phyloP scores from a whole-genome alignment of 2,113 vertebrate species.

The Tringa solitaria region DNA sequence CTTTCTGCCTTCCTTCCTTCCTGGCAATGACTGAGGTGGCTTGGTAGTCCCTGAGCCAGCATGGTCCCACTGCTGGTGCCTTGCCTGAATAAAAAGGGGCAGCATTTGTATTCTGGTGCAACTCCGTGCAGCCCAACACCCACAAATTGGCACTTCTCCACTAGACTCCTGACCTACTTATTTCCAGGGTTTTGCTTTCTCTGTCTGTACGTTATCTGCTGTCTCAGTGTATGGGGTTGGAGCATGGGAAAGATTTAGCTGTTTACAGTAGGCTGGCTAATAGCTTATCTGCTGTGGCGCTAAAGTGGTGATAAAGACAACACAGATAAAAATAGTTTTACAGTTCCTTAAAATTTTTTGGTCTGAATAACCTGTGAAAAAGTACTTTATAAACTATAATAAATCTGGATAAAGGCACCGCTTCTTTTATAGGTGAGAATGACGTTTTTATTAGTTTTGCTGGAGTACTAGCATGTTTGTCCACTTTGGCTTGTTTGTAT shows the following conservation, averaged over 20 bases:
- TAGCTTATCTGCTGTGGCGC: neutral
- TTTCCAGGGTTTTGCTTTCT: neutral
- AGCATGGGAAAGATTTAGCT: neutral
- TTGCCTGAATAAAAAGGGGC: neutral
- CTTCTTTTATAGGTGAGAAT: neutral
- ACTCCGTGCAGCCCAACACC: neutral
- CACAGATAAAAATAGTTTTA: neutral
- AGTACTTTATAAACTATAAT: neutral
- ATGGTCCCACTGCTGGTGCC: accelerated
- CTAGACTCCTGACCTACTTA: constrained; percentile 2
- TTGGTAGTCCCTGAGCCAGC: neutral
- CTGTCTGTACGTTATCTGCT: neutral
- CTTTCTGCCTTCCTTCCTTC: neutral
- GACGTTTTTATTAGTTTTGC: neutral
- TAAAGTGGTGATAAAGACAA: neutral
- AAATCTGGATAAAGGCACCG: neutral
- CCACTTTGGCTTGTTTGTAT: neutral
- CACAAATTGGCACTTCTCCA: neutral
- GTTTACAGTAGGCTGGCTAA: neutral
- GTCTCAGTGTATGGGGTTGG: neutral
- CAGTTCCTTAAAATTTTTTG: neutral
- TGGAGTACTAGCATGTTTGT: neutral
- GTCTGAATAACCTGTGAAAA: neutral
- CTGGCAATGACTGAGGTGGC: accelerated
- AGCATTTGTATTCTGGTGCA: constrained; percentile 25